Evolutionary conservation across 1,140 invertebrate species (phyloP).

Genomic region (Danaus plexippus): DNA sequence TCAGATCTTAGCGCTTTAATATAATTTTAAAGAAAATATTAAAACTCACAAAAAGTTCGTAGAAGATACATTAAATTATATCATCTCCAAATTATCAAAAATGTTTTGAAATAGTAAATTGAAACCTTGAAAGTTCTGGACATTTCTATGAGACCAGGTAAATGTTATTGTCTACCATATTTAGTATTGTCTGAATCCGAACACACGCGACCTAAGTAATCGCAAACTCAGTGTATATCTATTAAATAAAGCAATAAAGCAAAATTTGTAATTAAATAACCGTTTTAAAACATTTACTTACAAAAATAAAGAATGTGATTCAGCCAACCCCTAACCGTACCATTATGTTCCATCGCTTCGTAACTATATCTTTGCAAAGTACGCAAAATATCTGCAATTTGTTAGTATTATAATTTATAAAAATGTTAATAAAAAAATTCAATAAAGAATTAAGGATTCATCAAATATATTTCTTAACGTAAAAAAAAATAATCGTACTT

Average conservation of each 20-base stretch:
- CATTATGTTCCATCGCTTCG: slow-evolving; percentile 27
- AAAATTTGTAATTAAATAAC: no score
- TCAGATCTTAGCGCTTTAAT: no score
- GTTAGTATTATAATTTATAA: not conserved
- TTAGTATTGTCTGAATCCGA: not conserved
- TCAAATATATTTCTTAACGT: not conserved
- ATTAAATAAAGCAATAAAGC: no score
- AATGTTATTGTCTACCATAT: not conserved
- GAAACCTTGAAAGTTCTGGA: no score
- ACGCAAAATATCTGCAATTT: slow-evolving; percentile 32
- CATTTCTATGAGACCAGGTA: no score
- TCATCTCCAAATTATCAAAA: no score
- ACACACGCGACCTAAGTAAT: not conserved
- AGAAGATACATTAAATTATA: no score
- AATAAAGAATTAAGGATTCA: not conserved
- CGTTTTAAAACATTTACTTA: slow-evolving; percentile 15
- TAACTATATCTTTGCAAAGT: slow-evolving; percentile 29
- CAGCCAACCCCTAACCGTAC: slow-evolving; percentile 29
- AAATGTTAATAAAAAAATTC: not conserved
- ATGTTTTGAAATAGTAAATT: no score
- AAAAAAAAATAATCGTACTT: slow-evolving; percentile 15
- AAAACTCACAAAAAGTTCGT: no score
- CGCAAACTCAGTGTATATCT: no score
- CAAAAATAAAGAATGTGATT: slow-evolving; percentile 33
- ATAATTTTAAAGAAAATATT: no score